A percentile compares a stretch with the other conserved stretches of the same genome.
Evolutionary conservation across 2,797 vertebrate species (phyloP).

Genomic region (Eupleurogrammus muticus): DNA sequence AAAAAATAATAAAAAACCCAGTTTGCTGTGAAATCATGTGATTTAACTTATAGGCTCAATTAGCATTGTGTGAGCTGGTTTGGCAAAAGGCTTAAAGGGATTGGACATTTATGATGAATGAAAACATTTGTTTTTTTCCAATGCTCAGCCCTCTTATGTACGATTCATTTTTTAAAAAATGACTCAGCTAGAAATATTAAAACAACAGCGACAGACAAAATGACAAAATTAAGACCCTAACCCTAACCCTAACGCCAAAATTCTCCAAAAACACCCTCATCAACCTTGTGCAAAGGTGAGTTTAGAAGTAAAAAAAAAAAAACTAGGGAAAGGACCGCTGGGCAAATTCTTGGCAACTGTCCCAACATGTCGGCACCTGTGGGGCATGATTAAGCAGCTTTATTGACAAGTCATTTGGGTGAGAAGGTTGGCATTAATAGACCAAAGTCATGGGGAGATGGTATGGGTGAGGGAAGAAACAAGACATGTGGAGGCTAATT

Average conservation of each 20-base stretch:
- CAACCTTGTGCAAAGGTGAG: conserved; percentile 25
- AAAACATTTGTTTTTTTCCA: no score
- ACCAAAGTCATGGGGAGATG: conserved; percentile 46
- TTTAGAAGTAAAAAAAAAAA: background rate
- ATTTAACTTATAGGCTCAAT: no score
- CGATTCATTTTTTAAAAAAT: no score
- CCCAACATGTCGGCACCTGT: background rate
- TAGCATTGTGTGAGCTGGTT: no score
- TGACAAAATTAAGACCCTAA: background rate
- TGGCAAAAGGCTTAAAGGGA: no score
- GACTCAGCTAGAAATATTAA: no score
- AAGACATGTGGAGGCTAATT: conserved; percentile 70
- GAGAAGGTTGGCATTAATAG: conserved; percentile 54
- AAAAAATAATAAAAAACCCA: no score
- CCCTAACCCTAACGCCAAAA: no score
- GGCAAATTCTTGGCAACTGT: conserved; percentile 15
- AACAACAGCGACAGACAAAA: no score
- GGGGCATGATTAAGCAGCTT: conserved; percentile 9
- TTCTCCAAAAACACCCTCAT: background rate
- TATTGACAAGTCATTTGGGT: conserved; percentile 52
- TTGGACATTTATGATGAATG: no score
- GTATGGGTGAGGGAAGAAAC: conserved; percentile 2
- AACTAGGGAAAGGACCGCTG: background rate
- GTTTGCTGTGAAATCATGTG: no score
- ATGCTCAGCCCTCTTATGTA: no score